Base-by-base conservation (phyloP, 2,113 vertebrate species). In the Fulica atra region DNA sequence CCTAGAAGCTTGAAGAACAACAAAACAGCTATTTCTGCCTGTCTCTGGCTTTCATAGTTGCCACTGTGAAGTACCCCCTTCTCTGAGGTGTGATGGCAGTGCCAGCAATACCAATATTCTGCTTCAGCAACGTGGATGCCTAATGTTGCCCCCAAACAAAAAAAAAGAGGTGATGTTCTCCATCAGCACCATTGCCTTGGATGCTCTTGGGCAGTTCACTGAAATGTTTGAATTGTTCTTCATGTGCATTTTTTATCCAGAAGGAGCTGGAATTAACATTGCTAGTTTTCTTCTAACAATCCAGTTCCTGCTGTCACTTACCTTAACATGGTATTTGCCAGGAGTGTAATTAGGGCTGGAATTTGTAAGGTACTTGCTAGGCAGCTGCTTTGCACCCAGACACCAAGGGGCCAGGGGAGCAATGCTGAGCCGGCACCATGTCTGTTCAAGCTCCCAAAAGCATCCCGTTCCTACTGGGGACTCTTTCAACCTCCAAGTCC, bases 141-240 rank as follows among this genome's bases (percentile, higher is more conserved):
- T 72, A 78, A 71, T 28, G 6, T 33, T 91, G 16, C 17, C 48
- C 57, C 20, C 51, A 76, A 66, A 66, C 12, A 77, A 68, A 20
- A 65, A 76, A 68, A 31, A 42, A 31, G 14, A 76, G 3, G 12
- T 31, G 20, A 17, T 0, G 0, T 57, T 7, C 6, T 56, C 35
- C 51, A 54, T 25, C 60, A 79, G 6, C 29, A 64, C 20, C 9
- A 2, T 21, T 63, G 26, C 21, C 79, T 83, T 5, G 2, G 44
- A 40, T 44, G 35, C 20, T 11, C 42, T 63, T 63, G 20, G 29
- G 29, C 23, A 63, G 42, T 81, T 95, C 51, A 29, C 31, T 53
- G 21, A 86, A 73, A 60, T 0, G 0, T 69, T 69, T 73, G 31
- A 69, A 69, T 48, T 68, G 40, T 65, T 80, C 33, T 16, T 31